Evolutionary conservation across 1,140 invertebrate species (phyloP).

Genomic region (Caligus rogercresseyi): DNA sequence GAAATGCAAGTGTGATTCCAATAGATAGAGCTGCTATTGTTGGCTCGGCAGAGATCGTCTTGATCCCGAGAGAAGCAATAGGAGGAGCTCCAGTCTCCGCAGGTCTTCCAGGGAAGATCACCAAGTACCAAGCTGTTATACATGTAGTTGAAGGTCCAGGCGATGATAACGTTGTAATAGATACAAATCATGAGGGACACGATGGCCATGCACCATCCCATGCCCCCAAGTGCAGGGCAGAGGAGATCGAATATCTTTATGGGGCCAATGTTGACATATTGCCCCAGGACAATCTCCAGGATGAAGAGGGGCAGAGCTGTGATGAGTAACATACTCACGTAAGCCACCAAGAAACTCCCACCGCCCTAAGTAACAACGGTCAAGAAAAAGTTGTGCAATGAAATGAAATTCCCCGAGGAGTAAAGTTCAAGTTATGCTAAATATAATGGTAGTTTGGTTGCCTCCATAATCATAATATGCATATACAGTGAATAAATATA

Average conservation of each 20-base stretch:
- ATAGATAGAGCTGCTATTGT: neutral
- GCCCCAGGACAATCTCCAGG: conserved; percentile 53
- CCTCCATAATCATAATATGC: too few relatives aligned
- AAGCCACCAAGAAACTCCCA: conserved; percentile 49
- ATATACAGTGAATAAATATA: too few relatives aligned
- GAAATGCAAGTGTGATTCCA: conserved; percentile 10
- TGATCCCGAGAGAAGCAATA: conserved; percentile 17
- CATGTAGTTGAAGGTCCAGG: conserved; percentile 66
- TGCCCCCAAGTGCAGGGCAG: conserved; percentile 2
- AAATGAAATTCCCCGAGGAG: neutral
- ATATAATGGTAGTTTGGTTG: too few relatives aligned
- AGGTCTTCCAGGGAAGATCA: conserved; percentile 56
- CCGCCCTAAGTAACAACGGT: neutral
- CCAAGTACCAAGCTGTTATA: conserved; percentile 44
- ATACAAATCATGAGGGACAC: conserved; percentile 62
- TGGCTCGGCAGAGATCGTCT: neutral
- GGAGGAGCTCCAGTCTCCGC: conserved; percentile 50
- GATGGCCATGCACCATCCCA: conserved; percentile 53
- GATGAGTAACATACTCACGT: conserved; percentile 62
- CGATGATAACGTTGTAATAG: conserved; percentile 68
- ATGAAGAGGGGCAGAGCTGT: conserved; percentile 70
- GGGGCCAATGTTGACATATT: conserved; percentile 20
- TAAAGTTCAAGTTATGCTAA: too few relatives aligned
- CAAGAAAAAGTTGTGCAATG: neutral
- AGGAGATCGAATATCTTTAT: conserved; percentile 17